Evolutionary conservation across 2,797 vertebrate genomes (phyloP).

Genomic region (Labeo calbasu): DNA sequence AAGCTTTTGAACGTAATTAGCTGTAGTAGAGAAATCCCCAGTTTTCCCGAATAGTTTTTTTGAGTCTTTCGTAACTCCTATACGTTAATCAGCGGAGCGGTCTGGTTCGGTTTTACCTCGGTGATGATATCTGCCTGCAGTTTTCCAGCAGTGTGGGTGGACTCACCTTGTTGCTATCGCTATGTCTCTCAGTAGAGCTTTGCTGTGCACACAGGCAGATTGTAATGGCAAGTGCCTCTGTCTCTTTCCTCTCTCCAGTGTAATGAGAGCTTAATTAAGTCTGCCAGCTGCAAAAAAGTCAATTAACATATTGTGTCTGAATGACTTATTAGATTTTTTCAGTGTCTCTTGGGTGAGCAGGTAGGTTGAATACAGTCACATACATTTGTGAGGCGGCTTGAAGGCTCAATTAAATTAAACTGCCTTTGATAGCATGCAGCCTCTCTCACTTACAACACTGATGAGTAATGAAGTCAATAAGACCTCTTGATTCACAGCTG

Average conservation of each 20-base stretch:
- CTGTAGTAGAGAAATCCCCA: background rate
- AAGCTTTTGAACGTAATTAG: constrained; percentile 16
- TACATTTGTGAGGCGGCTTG: constrained; percentile 52
- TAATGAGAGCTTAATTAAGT: constrained; percentile 65
- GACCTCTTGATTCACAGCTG: constrained; percentile 39
- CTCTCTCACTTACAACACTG: constrained; percentile 46
- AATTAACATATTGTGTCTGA: constrained; percentile 68
- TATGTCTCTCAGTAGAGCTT: constrained; percentile 47
- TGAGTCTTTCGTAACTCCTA: background rate
- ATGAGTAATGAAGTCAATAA: constrained; percentile 52
- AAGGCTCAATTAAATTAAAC: constrained; percentile 64
- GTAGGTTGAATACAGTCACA: constrained; percentile 62
- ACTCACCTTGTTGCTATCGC: constrained; percentile 47
- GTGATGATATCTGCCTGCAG: constrained; percentile 30
- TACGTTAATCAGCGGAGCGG: background rate
- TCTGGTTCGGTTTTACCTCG: background rate
- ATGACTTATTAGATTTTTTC: constrained; percentile 65
- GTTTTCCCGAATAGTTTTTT: background rate
- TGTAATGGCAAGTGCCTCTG: constrained; percentile 44
- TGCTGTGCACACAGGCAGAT: constrained; percentile 48
- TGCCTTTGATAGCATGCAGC: constrained; percentile 51
- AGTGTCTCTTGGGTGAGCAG: constrained; percentile 60
- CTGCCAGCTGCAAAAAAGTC: constrained; percentile 65
- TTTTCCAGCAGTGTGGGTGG: constrained; percentile 51
- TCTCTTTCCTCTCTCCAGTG: constrained; percentile 53